phyloP scores from a whole-genome alignment of 2,113 vertebrate genomes.

The Strix uralensis region DNA sequence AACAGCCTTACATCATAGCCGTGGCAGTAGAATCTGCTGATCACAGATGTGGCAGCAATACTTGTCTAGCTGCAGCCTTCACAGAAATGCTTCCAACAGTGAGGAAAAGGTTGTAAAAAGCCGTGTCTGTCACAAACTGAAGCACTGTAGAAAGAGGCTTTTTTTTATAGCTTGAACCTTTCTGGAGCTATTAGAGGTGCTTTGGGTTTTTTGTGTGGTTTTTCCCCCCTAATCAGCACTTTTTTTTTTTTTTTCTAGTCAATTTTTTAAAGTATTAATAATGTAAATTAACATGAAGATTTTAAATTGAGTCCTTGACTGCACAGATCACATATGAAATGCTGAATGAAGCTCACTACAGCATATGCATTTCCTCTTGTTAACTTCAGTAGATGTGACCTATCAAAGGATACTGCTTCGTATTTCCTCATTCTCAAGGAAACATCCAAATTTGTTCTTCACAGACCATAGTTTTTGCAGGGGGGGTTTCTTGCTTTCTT shows the following conservation, averaged over 20 bases:
- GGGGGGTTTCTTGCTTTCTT: background rate
- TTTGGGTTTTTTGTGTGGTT: background rate
- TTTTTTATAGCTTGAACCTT: background rate
- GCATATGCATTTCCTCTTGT: background rate
- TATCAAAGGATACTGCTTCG: background rate
- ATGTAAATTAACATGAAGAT: background rate
- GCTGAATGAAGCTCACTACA: background rate
- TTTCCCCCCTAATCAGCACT: background rate
- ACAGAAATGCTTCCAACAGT: background rate
- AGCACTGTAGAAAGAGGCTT: background rate
- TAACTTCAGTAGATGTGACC: slow-evolving; percentile 7
- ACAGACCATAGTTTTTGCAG: background rate
- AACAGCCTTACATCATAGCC: background rate
- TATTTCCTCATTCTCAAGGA: background rate
- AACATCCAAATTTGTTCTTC: background rate
- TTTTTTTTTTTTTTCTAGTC: background rate
- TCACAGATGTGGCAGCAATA: background rate
- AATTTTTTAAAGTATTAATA: background rate
- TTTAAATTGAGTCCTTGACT: background rate
- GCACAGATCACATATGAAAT: background rate
- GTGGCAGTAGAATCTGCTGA: background rate
- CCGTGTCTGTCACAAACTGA: background rate
- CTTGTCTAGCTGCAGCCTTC: background rate
- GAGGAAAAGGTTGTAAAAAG: background rate
- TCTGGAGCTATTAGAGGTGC: no score